phyloP scores from a whole-genome alignment of 2,797 vertebrate species.

The Perodicticus potto region DNA sequence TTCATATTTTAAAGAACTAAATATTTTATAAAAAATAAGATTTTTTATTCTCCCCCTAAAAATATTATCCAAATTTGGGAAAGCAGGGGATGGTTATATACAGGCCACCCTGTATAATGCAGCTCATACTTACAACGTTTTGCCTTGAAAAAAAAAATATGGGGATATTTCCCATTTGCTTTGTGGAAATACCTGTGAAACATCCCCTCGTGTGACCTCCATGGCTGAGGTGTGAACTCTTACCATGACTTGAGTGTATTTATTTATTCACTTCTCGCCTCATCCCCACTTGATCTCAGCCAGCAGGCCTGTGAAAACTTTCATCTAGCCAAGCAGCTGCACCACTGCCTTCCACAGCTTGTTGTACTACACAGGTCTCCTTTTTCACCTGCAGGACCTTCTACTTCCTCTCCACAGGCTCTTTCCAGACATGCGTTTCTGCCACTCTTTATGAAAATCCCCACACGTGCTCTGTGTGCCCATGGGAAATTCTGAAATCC shows the following conservation, averaged over 20 bases:
- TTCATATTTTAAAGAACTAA: not conserved
- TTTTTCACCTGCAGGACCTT: accelerated
- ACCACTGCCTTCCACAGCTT: not conserved
- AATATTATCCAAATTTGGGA: not conserved
- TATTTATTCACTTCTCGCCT: not conserved
- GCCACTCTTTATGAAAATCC: not conserved
- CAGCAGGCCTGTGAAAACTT: not conserved
- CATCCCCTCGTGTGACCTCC: not conserved
- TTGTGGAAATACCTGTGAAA: not conserved
- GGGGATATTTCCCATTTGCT: not conserved
- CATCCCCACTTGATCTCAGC: not conserved
- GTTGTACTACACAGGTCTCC: not conserved
- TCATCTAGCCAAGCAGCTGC: not conserved
- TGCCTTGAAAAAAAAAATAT: not conserved
- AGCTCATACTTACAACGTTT: not conserved
- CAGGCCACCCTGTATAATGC: not conserved
- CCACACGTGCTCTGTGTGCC: not conserved
- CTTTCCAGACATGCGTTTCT: not conserved
- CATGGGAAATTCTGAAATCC: not conserved
- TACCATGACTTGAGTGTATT: not conserved
- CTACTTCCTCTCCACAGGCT: not conserved
- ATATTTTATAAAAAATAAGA: not conserved
- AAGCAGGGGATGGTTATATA: not conserved
- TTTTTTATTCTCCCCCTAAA: not conserved
- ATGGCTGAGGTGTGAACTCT: too few species aligned